Conservation (phyloP, 2,888 invertebrate genomes). For the Baronia brevicornis region DNA sequence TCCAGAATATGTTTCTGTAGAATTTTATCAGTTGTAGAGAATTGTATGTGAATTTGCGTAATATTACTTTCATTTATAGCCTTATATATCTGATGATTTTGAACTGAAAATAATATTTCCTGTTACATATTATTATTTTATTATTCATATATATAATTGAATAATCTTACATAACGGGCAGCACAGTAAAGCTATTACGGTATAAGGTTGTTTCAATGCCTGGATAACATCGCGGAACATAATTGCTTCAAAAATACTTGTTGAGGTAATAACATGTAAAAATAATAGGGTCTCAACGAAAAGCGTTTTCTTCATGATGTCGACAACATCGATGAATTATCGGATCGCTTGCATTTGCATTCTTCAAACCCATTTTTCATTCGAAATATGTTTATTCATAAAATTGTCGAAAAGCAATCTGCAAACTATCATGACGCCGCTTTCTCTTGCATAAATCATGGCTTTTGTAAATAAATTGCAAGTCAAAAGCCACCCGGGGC, state of each 20-base stretch:
- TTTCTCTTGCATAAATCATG: constrained; percentile 8
- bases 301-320: constrained; percentile 8
- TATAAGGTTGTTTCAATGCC: constrained; percentile 36
- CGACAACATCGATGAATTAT: constrained; percentile 7
- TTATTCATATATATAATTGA: background rate
- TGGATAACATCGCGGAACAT: constrained; percentile 43
- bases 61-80: constrained; percentile 29
- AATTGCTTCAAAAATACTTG: constrained; percentile 24
- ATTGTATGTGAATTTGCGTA: constrained; percentile 31
- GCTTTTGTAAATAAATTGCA: constrained; percentile 6
- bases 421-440: background rate
- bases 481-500: background rate
- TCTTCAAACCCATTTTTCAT: constrained; percentile 16
- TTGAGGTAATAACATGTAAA: constrained; percentile 23
- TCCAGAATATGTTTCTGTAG: constrained; percentile 30
- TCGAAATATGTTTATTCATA: constrained; percentile 23
- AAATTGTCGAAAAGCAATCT: constrained; percentile 20
- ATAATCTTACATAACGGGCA: constrained; percentile 40
- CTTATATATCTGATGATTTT: constrained; percentile 36
- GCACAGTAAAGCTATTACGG: constrained; percentile 42
- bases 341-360: constrained; percentile 7
- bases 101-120: constrained; percentile 30
- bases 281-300: constrained; percentile 16
- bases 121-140: constrained; percentile 6
- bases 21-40: constrained; percentile 31